These are phyloP conservation scores for Melanerpes aurifrons DNA, from an alignment of 2,113 vertebrate genomes.

Conservation along the genomic window DNA sequence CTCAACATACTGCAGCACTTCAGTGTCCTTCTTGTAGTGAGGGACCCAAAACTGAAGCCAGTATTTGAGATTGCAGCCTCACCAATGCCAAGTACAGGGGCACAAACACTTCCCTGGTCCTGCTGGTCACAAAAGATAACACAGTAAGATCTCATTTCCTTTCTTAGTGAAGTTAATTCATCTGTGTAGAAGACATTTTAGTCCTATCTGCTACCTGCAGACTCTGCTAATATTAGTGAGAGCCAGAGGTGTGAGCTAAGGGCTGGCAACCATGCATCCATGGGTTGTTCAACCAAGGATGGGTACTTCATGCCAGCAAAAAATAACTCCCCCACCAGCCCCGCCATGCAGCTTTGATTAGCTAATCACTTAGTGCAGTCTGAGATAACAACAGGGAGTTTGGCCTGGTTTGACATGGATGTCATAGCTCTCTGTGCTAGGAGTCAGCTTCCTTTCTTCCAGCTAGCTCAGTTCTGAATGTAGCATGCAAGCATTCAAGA, in stretches of 20 bases:
- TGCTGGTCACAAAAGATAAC: too few species aligned
- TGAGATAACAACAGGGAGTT: not conserved
- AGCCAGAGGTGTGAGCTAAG: too few species aligned
- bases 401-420: not conserved
- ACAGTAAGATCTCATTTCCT: not conserved
- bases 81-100: too few species aligned
- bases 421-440: not conserved
- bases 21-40: too few species aligned
- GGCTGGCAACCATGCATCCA: not conserved
- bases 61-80: too few species aligned
- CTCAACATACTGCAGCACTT: too few species aligned
- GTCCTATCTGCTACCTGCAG: not conserved
- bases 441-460: not conserved
- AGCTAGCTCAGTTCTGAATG: not conserved
- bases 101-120: too few species aligned
- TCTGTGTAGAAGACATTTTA: not conserved
- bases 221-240: not conserved
- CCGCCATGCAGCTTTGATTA: rapidly evolving
- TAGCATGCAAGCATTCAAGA: not conserved
- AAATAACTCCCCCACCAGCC: not conserved
- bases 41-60: too few species aligned
- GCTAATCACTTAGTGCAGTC: not conserved
- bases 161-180: not conserved
- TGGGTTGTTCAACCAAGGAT: not conserved
- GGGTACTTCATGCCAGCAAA: not conserved